Evolutionary conservation across 2,797 vertebrate genomes (phyloP).

Genomic region (Nyctalus aviator): DNA sequence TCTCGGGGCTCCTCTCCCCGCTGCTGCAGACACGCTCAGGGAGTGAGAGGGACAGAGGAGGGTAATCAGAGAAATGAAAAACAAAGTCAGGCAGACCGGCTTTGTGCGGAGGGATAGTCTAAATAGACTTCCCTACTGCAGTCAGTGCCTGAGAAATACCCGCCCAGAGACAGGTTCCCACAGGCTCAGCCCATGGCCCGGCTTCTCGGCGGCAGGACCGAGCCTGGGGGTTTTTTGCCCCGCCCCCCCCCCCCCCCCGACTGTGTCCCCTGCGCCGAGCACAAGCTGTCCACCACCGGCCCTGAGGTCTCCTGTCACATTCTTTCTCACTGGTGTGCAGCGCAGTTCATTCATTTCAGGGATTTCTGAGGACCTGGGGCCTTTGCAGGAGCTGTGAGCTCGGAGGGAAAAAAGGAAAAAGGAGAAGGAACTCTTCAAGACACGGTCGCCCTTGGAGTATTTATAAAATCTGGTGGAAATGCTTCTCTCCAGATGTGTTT

Average conservation of each 20-base stretch:
- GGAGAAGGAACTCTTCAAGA: slow-evolving; percentile 32
- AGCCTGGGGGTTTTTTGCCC: fast-evolving
- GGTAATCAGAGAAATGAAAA: background rate
- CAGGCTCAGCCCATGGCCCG: too few relatives aligned
- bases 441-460: slow-evolving; percentile 72
- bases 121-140: background rate
- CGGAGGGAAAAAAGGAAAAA: background rate
- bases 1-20: too few relatives aligned
- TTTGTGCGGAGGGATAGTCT: background rate
- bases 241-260: background rate
- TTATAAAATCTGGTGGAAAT: slow-evolving; percentile 79
- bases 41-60: background rate
- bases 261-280: background rate
- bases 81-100: background rate
- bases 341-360: background rate
- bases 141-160: background rate
- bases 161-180: background rate
- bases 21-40: background rate
- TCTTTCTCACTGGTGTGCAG: background rate
- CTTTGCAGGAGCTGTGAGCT: background rate
- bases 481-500: slow-evolving; percentile 83
- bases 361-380: background rate
- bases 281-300: fast-evolving
- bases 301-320: fast-evolving
- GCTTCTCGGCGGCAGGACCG: too few relatives aligned